Base-by-base conservation (phyloP, 2,113 vertebrate genomes). In the Solea senegalensis region DNA sequence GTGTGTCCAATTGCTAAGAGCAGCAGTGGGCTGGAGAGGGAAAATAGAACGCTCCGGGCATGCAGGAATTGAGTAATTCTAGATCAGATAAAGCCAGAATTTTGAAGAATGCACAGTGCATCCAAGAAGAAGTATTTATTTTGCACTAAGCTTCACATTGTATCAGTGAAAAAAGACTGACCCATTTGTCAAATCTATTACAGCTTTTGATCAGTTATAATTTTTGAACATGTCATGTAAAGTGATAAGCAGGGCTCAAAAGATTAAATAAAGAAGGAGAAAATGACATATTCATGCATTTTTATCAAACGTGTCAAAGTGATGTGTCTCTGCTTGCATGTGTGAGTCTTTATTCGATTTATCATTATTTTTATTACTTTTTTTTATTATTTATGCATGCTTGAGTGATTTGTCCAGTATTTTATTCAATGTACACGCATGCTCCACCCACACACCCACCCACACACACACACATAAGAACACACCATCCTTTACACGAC, bases 1-100 rank as follows among this genome's bases (percentile, higher is more conserved):
- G 12, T 80, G 68, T 81, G 59, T 82, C 65, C 52, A 78, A 73
- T 72, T 73, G 71, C 58, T 71, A 61, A 79, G 41, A 54, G 59
- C 70, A 78, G 70, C 49, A 50, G 57, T 44, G 41, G 13, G 51
- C 21, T 69, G 44, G 10, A 59, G 21, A 73, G 28, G 51, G 16
- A 65, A 9, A 65, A 54, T 41, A 58, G 21, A 52, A n/a, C 21
- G 50, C 7, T 73, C n/a, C 40, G 40, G 28, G 26, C 15, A 63
- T 39, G 61, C 43, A 76, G 5, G 21, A 57, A 68, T 61, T 57
- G 45, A 74, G 54, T n/a, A 71, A 77, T 60, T 64, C 43, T 49
- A 16, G 10, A 21, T 41, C 12, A 26, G 41, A 58, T 11, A 40
- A 45, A 70, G 74, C 49, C 46, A 72, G 63, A 43, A 14, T 44